These are phyloP conservation scores for Eugnorisma glareosa DNA, from an alignment of 2,888 invertebrate genomes.

Conservation along the genomic window DNA sequence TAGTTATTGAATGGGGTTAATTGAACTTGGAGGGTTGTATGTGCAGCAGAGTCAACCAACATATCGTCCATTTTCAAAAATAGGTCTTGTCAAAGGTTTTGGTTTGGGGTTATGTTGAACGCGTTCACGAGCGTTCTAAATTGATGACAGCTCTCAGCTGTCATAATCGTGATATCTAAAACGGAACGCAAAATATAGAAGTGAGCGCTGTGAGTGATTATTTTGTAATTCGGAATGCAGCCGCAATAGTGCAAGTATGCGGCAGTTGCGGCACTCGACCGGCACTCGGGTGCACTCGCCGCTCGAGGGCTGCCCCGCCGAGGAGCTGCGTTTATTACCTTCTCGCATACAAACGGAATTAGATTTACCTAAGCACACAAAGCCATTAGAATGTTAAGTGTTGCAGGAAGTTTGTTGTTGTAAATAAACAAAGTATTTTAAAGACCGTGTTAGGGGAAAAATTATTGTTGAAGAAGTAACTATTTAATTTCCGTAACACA, in stretches of 20 bases:
- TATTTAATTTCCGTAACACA: neutral
- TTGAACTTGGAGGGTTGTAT: no score
- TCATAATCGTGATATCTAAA: no score
- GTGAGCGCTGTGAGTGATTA: no score
- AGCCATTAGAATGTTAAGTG: neutral
- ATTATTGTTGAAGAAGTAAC: neutral
- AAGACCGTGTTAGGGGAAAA: neutral
- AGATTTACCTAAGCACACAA: conserved; percentile 19
- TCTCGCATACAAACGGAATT: conserved; percentile 20
- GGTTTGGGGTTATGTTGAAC: no score
- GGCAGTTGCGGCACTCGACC: conserved; percentile 52
- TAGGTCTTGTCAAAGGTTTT: no score
- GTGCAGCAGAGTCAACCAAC: no score
- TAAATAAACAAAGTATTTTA: neutral
- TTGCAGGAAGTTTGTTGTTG: neutral
- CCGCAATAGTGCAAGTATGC: conserved; percentile 45
- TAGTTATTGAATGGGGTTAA: no score
- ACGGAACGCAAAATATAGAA: no score
- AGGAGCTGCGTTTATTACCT: conserved; percentile 17
- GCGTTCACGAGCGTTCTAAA: no score
- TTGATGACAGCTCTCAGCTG: no score
- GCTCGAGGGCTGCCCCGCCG: conserved; percentile 35
- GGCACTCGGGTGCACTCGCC: conserved; percentile 41
- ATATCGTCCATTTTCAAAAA: no score
- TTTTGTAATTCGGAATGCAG: no score